Evolutionary conservation across 2,888 invertebrate genomes (phyloP).

Genomic region (Monochamus alternatus): DNA sequence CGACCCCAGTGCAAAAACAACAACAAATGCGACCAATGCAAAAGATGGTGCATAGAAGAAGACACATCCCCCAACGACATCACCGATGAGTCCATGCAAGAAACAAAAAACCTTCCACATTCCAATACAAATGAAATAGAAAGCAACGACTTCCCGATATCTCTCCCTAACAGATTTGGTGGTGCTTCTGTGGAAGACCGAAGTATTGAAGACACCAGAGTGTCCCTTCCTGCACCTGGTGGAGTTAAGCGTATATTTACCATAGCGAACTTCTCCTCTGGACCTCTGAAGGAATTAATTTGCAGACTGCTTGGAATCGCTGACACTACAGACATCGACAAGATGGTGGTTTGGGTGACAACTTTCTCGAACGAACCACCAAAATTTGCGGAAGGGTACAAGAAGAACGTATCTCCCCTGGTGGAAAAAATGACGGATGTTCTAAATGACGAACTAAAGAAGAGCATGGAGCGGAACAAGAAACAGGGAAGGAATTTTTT

Average conservation of each 20-base stretch:
- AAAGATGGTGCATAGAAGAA: constrained; percentile 30
- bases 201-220: constrained; percentile 1
- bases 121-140: neutral
- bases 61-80: constrained; percentile 14
- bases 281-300: constrained; percentile 47
- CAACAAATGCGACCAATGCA: constrained; percentile 33
- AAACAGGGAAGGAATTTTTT: neutral
- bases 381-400: neutral
- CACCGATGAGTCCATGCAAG: neutral
- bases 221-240: constrained; percentile 18
- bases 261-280: constrained; percentile 36
- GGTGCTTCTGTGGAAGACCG: neutral
- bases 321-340: constrained; percentile 47
- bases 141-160: neutral
- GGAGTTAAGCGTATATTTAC: constrained; percentile 40
- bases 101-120: no score
- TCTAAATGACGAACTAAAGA: neutral
- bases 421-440: neutral
- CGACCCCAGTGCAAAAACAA: constrained; percentile 21
- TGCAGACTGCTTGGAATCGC: constrained; percentile 47
- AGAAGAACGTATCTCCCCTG: neutral
- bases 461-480: neutral
- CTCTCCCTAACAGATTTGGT: constrained; percentile 1
- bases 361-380: constrained; percentile 49
- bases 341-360: constrained; percentile 47